Base-by-base conservation (phyloP, 37 sponge, comb jelly and placozoan genomes). In the Crambe crambe region DNA sequence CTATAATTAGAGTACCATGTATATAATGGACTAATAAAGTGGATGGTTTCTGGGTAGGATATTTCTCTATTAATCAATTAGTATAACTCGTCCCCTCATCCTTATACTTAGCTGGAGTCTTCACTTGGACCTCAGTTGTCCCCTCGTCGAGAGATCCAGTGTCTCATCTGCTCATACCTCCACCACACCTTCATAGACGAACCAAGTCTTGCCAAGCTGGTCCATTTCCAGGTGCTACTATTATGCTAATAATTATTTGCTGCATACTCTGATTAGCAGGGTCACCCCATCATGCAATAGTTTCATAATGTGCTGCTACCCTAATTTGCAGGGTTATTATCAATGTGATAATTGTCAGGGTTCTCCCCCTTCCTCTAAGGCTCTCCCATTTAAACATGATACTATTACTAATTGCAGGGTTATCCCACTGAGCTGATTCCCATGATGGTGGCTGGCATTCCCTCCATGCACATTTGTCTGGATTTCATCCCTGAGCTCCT, bases 401-500 rank as follows among this genome's bases (percentile, higher is more conserved):
- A 47, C 25, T 26, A 2, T 70, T 3, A 8, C n/a, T 38, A 42
- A 40, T 42, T 40, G 29, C 62, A 76, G 86, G 92, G 92, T 37
- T 95, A 95, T 63, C 87, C 93, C 25, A 76, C 57, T 31, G 65
- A 82, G 42, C 80, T 97, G 57, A 67, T 97, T 5, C 85, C 89
- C 27, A 85, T 89, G 83, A 74, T 94, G 74, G 92, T 94, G 57
- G 58, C 76, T 36, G 89, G 89, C 2, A 85, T 97, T 0, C 97
- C 97, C 35, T 93, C 97, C 56, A 97, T 97, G 92, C 95, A 97
- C 58, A 94, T 97, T 64, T 94, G 95, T 56, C 60, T 85, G 2
- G 95, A 94, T 78, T 97, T 97, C 80, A 83, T 97, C 15, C 79
- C 90, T 27, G 95, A 93, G 59, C 90, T 97, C 39, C 79, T 97